phyloP scores from a whole-genome alignment of 1,140 invertebrate species.

The Andrena cerasifolii region DNA sequence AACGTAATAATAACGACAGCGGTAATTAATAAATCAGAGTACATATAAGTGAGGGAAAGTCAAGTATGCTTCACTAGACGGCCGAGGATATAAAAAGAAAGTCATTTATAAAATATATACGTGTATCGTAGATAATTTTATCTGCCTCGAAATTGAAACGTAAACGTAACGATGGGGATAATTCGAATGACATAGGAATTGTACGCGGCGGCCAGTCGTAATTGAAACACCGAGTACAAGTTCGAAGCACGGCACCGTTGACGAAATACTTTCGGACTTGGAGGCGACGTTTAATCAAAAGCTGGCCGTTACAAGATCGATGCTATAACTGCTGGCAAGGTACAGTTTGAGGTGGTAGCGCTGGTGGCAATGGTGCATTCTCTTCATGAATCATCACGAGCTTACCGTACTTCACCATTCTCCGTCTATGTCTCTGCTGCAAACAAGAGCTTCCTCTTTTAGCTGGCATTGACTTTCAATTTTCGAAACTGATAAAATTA shows the following conservation, averaged over 20 bases:
- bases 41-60: background rate
- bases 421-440: constrained; percentile 68
- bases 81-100: background rate
- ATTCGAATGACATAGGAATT: background rate
- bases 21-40: background rate
- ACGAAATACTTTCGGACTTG: background rate
- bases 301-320: background rate
- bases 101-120: background rate
- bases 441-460: constrained; percentile 39
- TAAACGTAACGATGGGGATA: background rate
- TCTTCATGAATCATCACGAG: constrained; percentile 78
- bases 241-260: background rate
- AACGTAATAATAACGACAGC: background rate
- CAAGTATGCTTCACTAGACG: background rate
- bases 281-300: background rate
- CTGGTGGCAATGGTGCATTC: constrained; percentile 76
- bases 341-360: constrained; percentile 48
- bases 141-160: constrained; percentile 11
- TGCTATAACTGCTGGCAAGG: constrained; percentile 49
- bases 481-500: constrained; percentile 3
- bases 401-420: constrained; percentile 73
- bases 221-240: background rate
- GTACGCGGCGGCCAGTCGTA: constrained; percentile 9
- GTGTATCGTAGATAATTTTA: background rate
- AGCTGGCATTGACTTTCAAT: background rate